phyloP scores from a whole-genome alignment of 2,888 invertebrate genomes.

The Cantharis lateralis region DNA sequence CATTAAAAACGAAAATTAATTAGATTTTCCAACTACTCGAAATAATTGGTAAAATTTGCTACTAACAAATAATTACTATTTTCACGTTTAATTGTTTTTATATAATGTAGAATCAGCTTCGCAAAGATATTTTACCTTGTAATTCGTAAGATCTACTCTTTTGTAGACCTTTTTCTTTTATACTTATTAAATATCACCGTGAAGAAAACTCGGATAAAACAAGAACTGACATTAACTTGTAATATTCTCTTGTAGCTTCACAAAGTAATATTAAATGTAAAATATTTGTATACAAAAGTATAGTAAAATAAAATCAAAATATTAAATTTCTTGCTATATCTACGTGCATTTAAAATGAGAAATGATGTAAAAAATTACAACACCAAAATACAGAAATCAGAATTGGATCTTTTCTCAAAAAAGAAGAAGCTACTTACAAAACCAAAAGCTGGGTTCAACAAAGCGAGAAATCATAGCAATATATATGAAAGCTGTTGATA shows the following conservation, averaged over 20 bases:
- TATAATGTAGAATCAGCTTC: background rate
- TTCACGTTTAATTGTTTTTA: background rate
- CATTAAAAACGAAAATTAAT: background rate
- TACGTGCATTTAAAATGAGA: too few relatives aligned
- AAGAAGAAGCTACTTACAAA: too few relatives aligned
- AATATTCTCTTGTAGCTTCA: background rate
- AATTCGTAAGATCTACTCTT: background rate
- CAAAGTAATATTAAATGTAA: background rate
- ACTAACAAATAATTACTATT: background rate
- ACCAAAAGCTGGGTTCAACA: too few relatives aligned
- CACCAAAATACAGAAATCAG: too few relatives aligned
- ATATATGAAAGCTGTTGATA: too few relatives aligned
- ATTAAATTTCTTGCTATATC: background rate
- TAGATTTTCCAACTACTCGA: background rate
- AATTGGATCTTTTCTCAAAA: too few relatives aligned
- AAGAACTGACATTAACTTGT: background rate
- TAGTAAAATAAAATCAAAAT: background rate
- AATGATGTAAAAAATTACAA: background rate
- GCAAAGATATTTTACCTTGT: background rate
- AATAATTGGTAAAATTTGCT: background rate
- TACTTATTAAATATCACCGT: background rate
- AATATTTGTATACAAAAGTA: background rate
- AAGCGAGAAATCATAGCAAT: too few relatives aligned
- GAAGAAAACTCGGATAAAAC: background rate
- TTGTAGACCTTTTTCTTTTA: background rate